Conservation (phyloP, 2,113 vertebrate species). For the Neogobius melanostomus region DNA sequence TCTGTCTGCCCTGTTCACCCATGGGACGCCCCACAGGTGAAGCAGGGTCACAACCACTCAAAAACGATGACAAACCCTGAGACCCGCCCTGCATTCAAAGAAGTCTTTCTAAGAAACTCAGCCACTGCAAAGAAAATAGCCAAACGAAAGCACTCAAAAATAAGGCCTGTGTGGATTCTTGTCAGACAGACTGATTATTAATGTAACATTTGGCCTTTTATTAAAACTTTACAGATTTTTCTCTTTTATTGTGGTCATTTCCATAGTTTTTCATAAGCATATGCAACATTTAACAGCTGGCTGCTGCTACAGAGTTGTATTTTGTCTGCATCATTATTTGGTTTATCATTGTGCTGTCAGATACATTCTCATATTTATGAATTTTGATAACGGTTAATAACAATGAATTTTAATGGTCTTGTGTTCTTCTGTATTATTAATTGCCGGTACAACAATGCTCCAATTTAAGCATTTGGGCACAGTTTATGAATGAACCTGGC, state of each 20-base stretch:
- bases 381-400: too few relatives aligned
- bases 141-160: background rate
- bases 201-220: conserved; percentile 13
- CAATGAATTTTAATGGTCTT: too few relatives aligned
- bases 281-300: background rate
- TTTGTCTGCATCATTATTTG: background rate
- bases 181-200: background rate
- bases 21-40: conserved; percentile 55
- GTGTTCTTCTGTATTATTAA: too few relatives aligned
- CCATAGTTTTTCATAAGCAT: background rate
- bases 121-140: conserved; percentile 10
- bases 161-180: background rate
- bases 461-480: too few relatives aligned
- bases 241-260: background rate
- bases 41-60: conserved; percentile 45
- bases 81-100: conserved; percentile 31
- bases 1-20: conserved; percentile 52
- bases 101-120: conserved; percentile 12
- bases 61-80: conserved; percentile 48
- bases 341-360: background rate
- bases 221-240: background rate
- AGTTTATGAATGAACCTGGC: too few relatives aligned
- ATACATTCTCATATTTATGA: too few relatives aligned
- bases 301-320: background rate
- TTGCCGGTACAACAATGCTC: too few relatives aligned